phyloP scores from a whole-genome alignment of 1,140 invertebrate species.

The Procambarus virginalis region DNA sequence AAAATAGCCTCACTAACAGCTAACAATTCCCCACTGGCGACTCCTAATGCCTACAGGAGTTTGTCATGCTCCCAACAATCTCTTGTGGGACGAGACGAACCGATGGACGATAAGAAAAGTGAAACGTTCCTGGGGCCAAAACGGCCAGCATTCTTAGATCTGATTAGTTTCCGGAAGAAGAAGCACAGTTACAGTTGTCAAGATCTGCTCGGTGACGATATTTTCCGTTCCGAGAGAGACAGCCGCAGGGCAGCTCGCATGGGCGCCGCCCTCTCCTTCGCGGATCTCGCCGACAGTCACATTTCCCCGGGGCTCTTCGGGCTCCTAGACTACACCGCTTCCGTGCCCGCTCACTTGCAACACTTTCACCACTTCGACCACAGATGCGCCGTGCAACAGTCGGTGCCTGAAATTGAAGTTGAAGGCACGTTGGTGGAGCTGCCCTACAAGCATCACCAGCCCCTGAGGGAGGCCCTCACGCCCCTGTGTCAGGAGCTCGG shows the following conservation, averaged over 20 bases:
- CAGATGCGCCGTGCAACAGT: background rate
- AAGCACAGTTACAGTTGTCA: slow-evolving; percentile 52
- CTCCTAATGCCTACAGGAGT: background rate
- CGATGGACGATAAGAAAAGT: background rate
- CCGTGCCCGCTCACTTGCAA: slow-evolving; percentile 48
- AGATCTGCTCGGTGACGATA: slow-evolving; percentile 39
- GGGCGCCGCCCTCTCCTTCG: slow-evolving; percentile 32
- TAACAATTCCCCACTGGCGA: background rate
- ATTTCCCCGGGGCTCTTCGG: background rate
- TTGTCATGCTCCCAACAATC: background rate
- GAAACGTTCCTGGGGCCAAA: background rate
- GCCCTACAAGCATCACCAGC: slow-evolving; percentile 40
- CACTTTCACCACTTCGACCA: slow-evolving; percentile 15
- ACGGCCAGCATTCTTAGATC: slow-evolving; percentile 40
- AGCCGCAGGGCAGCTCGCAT: slow-evolving; percentile 18
- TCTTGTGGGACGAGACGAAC: background rate
- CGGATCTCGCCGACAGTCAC: slow-evolving; percentile 21
- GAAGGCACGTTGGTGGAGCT: slow-evolving; percentile 47
- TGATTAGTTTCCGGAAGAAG: slow-evolving; percentile 6
- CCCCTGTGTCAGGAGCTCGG: slow-evolving; percentile 52
- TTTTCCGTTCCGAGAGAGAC: background rate
- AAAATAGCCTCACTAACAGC: background rate
- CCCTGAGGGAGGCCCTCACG: slow-evolving; percentile 42
- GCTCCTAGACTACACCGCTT: slow-evolving; percentile 41
- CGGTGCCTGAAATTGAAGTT: slow-evolving; percentile 42